These are phyloP conservation scores for Drosophila rubida DNA, from an alignment of 2,888 invertebrate genomes.

Conservation along the genomic window DNA sequence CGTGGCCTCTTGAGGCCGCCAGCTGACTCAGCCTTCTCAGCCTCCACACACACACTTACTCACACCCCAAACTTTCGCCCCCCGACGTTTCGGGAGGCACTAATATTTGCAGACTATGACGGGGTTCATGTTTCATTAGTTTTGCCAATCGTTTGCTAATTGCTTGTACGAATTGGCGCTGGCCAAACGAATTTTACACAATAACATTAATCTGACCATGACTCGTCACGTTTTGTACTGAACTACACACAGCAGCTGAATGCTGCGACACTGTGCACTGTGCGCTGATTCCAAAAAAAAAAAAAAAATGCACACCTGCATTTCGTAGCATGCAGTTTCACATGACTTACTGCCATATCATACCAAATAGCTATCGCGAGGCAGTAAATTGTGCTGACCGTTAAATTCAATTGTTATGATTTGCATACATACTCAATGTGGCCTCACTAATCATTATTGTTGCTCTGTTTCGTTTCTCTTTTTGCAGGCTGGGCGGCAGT, in stretches of 20 bases:
- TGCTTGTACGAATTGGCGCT: slow-evolving; percentile 48
- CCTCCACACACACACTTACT: not conserved
- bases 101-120: slow-evolving; percentile 22
- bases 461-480: not conserved
- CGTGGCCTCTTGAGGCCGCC: slow-evolving; percentile 13
- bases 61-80: not conserved
- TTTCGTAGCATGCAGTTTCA: not conserved
- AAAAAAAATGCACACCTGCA: not conserved
- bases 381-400: not conserved
- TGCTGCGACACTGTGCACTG: slow-evolving; percentile 32
- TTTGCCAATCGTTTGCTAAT: slow-evolving; percentile 73
- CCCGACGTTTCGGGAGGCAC: too few relatives aligned
- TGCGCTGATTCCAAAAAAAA: not conserved
- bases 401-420: not conserved
- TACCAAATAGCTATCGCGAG: not conserved
- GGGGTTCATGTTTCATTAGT: slow-evolving; percentile 46
- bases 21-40: slow-evolving; percentile 41
- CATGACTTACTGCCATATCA: not conserved
- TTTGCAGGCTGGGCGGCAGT: slow-evolving; percentile 83
- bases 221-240: slow-evolving; percentile 40
- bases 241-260: slow-evolving; percentile 19
- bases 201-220: slow-evolving; percentile 51
- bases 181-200: slow-evolving; percentile 44
- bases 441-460: not conserved
- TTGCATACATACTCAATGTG: too few relatives aligned